Base-by-base conservation (phyloP, 2,888 invertebrate species). In the Cataglyphis altisquamis region DNA sequence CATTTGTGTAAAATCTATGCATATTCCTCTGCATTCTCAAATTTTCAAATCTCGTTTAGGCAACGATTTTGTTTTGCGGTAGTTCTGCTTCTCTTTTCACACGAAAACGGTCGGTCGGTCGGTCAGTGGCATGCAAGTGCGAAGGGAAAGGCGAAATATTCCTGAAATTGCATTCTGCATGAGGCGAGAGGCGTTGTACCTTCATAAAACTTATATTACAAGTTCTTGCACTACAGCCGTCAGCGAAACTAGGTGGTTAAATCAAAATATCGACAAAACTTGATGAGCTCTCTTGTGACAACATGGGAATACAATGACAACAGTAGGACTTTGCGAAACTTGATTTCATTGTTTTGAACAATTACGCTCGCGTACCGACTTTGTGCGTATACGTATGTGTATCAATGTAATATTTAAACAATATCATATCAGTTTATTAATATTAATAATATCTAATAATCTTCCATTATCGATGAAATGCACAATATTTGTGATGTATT, bases 241-340 rank as follows among this genome's bases (percentile, higher is more conserved):
- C 45, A 70, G 45, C 25, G 18, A 80, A 68, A 80, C 60, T 80
- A 68, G 68, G 25, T 8, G 45, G 36, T 48, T 80, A 60, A 80
- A 80, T 80, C 78, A 78, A 78, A 78, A 68, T 80, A 80, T 80
- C 78, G 68, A 70, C 68, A 32, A 78, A 78, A 68, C 57, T 68
- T 55, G 36, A 12, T 52, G n/a, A 60, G 60, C 60, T 70, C 18
- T n/a, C 41, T 57, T n/a, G 55, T 36, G 55, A 78, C 21, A 41
- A 57, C 25, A 21, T 10, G 57, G 5, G 45, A 78, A 80, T 80
- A 80, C 60, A 70, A 70, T 25, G 45, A 68, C 70, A 80, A 78
- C 45, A 41, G 32, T 10, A 29, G 3, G 60, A 32, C 21, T 60
- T 1, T n/a, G 25, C 12, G 1, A 68, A 55, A 70, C 52, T 80